These are phyloP conservation scores for Stegodyphus mimosarum DNA, from an alignment of 1,140 invertebrate species.

Conservation along the genomic window DNA sequence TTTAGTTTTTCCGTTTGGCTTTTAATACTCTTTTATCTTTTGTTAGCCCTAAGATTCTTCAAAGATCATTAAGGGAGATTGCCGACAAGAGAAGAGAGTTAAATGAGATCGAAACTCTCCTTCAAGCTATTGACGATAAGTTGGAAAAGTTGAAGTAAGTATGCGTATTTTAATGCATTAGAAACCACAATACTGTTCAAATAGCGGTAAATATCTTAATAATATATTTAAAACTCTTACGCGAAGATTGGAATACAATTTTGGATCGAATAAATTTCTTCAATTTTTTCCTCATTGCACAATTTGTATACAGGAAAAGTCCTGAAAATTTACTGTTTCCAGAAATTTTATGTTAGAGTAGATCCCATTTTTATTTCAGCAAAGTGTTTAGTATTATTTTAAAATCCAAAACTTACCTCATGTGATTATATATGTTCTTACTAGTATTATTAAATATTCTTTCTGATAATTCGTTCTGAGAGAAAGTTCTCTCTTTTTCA, in stretches of 20 bases:
- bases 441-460: no score
- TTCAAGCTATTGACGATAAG: constrained; percentile 46
- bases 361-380: no score
- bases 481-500: no score
- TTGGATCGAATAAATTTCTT: background rate
- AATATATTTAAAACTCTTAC: background rate
- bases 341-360: no score
- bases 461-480: no score
- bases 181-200: background rate
- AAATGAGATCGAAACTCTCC: constrained; percentile 39
- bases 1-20: background rate
- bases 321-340: no score
- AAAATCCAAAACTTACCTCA: no score
- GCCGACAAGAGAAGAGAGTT: constrained; percentile 49
- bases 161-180: background rate
- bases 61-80: constrained; percentile 45
- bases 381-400: no score
- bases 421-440: no score
- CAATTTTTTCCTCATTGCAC: background rate
- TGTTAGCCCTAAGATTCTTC: constrained; percentile 42
- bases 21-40: background rate
- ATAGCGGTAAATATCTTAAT: background rate
- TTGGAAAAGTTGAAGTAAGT: constrained; percentile 47
- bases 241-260: background rate
- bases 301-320: no score